Evolutionary conservation across 2,113 vertebrate genomes (phyloP), one percentile per base, ranked within the genome.

Genomic region (Protomyctophum bolini): DNA sequence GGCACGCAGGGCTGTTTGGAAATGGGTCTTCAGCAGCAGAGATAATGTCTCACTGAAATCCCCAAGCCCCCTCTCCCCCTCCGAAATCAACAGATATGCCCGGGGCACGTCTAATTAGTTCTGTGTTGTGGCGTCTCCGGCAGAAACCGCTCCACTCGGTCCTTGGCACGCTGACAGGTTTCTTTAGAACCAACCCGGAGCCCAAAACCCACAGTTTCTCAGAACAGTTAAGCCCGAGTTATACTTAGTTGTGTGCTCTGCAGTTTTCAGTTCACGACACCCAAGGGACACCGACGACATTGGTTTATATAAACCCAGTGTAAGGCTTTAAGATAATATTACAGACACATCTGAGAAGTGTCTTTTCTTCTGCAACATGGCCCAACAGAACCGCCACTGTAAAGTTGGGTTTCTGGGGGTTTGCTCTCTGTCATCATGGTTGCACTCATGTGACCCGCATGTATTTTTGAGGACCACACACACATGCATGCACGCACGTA

Each of bases 11-110:
- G 64, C 50, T 58, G 66, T 77, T 78, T 81, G 28, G 71, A 79
- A 81, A 83, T 6, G 76, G 61, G 72, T 67, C 61, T 63, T 64
- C 61, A 78, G 65, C 74, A 73, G 61, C 69, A 70, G 66, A 76
- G 62, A 87, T 68, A 58, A 46, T 72, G 51, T 58, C 70, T 56
- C 66, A 52, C 52, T 41, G 7, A 79, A 74, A 64, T 67, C 61
- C 63, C 69, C 11, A 41, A 72, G 55, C 55, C 51, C 29, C 51
- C 46, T 51, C 75, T 41, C 50, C 72, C 33, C 66, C 63, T 72
- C 64, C 33, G 33, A 73, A 83, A 70, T 68, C 48, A 76, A 75
- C 63, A 80, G 77, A 86, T 76, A 87, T 56, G 75, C 64, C 72
- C 29, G 46, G 51, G 69, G 70, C 77, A 78, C 1, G 0, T 65